phyloP scores from a whole-genome alignment of 2,888 invertebrate species.

The Dynastes grantii region DNA sequence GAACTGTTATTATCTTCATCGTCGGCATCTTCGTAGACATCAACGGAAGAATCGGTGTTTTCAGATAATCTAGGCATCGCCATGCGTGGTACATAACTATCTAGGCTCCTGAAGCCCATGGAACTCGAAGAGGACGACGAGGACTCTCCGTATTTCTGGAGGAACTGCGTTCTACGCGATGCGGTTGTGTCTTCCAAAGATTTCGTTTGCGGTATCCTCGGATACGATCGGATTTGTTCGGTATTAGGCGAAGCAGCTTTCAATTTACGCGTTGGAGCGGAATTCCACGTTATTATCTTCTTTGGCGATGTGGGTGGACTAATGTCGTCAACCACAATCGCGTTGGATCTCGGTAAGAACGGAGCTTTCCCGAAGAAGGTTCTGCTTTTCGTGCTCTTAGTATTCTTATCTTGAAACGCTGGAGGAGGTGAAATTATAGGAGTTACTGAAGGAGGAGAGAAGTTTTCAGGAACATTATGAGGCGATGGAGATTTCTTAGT shows the following conservation, averaged over 20 bases:
- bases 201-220: conserved; percentile 72
- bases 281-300: conserved; percentile 59
- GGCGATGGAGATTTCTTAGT: conserved; percentile 64
- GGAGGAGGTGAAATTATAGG: conserved; percentile 82
- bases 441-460: conserved; percentile 78
- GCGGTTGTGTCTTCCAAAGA: conserved; percentile 73
- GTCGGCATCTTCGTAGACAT: conserved; percentile 71
- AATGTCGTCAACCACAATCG: conserved; percentile 73
- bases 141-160: conserved; percentile 72
- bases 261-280: conserved; percentile 61
- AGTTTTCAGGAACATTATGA: conserved; percentile 64
- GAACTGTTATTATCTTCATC: conserved; percentile 72
- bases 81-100: conserved; percentile 71
- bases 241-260: conserved; percentile 56
- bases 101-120: conserved; percentile 78
- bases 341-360: conserved; percentile 73
- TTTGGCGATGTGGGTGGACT: conserved; percentile 72
- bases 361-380: conserved; percentile 71
- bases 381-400: conserved; percentile 60
- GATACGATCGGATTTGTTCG: conserved; percentile 50
- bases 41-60: conserved; percentile 71
- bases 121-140: conserved; percentile 75
- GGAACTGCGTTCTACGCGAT: conserved; percentile 74
- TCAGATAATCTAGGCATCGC: conserved; percentile 72
- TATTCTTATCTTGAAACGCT: conserved; percentile 76